These are phyloP conservation scores for Clarias gariepinus DNA, from an alignment of 2,113 vertebrate species.

Conservation along the genomic window DNA sequence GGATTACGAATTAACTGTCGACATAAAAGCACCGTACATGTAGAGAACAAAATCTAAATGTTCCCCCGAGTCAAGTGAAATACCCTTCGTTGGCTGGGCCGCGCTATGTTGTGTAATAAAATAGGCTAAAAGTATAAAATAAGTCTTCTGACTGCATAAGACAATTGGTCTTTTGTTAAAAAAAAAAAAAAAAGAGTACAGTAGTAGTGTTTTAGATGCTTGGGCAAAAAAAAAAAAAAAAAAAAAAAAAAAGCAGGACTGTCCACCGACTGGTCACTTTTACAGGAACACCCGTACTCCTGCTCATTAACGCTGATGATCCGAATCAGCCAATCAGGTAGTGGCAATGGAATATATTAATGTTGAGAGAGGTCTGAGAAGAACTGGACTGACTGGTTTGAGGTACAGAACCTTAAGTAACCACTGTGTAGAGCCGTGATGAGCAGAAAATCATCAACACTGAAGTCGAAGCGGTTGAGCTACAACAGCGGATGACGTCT, in stretches of 20 bases:
- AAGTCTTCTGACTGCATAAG: neutral
- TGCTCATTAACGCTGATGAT: neutral
- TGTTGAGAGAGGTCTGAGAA: neutral
- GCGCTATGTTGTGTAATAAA: slow-evolving; percentile 22
- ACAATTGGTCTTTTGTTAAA: slow-evolving; percentile 40
- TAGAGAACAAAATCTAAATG: slow-evolving; percentile 14
- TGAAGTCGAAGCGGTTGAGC: neutral
- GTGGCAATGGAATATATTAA: neutral
- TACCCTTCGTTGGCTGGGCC: slow-evolving; percentile 30
- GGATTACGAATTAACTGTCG: slow-evolving; percentile 4
- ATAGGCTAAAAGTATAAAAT: slow-evolving; percentile 24
- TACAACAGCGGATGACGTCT: neutral
- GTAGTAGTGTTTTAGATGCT: slow-evolving; percentile 46
- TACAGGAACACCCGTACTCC: neutral
- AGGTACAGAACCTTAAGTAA: too few species aligned
- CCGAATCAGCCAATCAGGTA: neutral
- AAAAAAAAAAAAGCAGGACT: neutral
- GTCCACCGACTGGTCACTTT: slow-evolving; percentile 25
- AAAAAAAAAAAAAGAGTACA: slow-evolving; percentile 11
- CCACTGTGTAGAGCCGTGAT: neutral
- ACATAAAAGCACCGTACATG: slow-evolving; percentile 35
- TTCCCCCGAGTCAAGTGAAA: slow-evolving; percentile 1
- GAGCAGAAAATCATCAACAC: neutral
- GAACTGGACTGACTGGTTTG: neutral
- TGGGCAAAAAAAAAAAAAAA: neutral